A percentile compares a stretch with the other conserved stretches of the same genome.
These are phyloP conservation scores for Smutsia temminckii DNA, from an alignment of 2,797 vertebrate species.

Conservation along the genomic window DNA sequence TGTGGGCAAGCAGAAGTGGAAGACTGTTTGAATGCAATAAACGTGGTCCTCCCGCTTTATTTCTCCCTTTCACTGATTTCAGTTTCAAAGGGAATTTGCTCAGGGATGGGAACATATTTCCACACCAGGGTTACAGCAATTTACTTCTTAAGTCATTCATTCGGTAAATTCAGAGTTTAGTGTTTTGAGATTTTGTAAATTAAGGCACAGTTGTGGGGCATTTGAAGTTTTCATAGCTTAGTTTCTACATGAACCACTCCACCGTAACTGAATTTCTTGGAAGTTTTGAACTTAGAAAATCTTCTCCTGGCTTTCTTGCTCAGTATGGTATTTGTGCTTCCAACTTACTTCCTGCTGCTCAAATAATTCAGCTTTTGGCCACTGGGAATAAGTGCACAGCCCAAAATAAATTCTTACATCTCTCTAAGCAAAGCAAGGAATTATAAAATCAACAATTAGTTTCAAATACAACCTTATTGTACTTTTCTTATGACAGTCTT, in stretches of 20 bases:
- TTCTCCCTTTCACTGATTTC: no score
- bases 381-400: background rate
- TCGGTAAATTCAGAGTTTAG: background rate
- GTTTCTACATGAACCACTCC: background rate
- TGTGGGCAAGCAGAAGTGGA: no score
- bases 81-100: no score
- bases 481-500: slow-evolving; percentile 34
- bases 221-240: background rate
- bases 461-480: background rate
- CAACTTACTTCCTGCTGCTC: background rate
- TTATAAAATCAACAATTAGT: slow-evolving; percentile 47
- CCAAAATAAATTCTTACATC: slow-evolving; percentile 48
- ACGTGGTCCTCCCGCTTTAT: no score
- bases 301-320: background rate
- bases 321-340: background rate
- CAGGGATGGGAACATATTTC: no score
- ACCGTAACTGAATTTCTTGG: background rate
- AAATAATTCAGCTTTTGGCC: slow-evolving; percentile 7
- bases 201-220: background rate
- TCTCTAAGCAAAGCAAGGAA: slow-evolving; percentile 47
- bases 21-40: no score
- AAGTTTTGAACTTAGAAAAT: background rate
- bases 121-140: no score
- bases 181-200: background rate
- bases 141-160: background rate